phyloP scores from a whole-genome alignment of 92 coral and sea anemone genomes.

The Epizoanthus fatuus region DNA sequence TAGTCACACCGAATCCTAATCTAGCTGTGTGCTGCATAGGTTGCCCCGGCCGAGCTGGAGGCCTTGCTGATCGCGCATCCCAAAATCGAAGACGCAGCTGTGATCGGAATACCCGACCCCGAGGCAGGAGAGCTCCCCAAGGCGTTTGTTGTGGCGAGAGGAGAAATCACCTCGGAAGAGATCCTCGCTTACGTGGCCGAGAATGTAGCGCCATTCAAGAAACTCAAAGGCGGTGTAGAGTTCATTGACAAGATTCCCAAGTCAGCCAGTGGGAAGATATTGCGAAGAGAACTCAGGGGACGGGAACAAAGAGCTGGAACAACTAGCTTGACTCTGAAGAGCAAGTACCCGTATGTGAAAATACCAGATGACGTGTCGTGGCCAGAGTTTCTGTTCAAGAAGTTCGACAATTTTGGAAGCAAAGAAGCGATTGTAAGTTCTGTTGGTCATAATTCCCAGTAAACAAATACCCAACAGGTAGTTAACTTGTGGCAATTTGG shows the following conservation, averaged over 20 bases:
- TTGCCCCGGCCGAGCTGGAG: conserved; percentile 94
- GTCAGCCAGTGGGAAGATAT: conserved; percentile 55
- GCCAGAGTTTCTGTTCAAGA: conserved; percentile 79
- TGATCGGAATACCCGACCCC: conserved; percentile 84
- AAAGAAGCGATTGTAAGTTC: conserved; percentile 86
- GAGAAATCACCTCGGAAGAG: conserved; percentile 41
- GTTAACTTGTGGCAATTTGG: too few relatives aligned
- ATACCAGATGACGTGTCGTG: conserved; percentile 84
- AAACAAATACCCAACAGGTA: too few relatives aligned
- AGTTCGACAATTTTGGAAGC: conserved; percentile 84
- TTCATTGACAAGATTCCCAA: conserved; percentile 64
- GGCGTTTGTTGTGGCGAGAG: conserved; percentile 45
- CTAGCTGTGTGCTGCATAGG: conserved; percentile 36
- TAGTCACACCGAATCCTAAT: too few relatives aligned
- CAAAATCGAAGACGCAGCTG: conserved; percentile 90
- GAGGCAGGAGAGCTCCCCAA: conserved; percentile 85
- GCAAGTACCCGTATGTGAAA: conserved; percentile 78
- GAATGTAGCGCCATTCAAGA: conserved; percentile 55
- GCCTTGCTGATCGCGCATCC: conserved; percentile 85
- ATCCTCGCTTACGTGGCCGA: conserved; percentile 31
- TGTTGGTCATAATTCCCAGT: too few relatives aligned
- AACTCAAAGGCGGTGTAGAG: conserved; percentile 63
- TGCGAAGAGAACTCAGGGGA: conserved; percentile 48
- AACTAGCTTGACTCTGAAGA: conserved; percentile 38
- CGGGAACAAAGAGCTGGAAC: too few relatives aligned